phyloP scores from a whole-genome alignment of 2,113 vertebrate genomes.

The Forbesichthys papilliferus region DNA sequence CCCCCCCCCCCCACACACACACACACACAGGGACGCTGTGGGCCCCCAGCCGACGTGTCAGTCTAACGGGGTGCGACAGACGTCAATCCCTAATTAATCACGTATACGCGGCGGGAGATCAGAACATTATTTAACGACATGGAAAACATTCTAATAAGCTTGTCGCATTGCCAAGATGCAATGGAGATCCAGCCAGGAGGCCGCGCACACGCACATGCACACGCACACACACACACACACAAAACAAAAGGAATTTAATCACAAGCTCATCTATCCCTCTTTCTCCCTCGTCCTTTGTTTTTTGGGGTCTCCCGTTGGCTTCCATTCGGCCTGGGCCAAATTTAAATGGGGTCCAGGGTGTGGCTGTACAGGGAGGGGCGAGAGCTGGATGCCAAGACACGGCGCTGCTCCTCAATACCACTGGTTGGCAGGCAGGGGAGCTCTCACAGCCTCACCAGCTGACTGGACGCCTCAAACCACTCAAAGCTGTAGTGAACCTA shows the following conservation, averaged over 20 bases:
- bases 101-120: constrained; percentile 68
- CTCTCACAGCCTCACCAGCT: constrained; percentile 9
- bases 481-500: not conserved
- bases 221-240: constrained; percentile 19
- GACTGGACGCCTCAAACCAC: not conserved
- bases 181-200: constrained; percentile 62
- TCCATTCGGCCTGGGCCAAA: constrained; percentile 41
- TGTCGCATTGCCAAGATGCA: constrained; percentile 70
- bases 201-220: not conserved
- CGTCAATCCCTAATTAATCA: constrained; percentile 78
- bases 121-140: constrained; percentile 78
- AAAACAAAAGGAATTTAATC: constrained; percentile 6
- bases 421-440: constrained; percentile 20
- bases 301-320: constrained; percentile 51
- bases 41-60: constrained; percentile 63
- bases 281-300: constrained; percentile 58
- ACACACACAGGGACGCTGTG: constrained; percentile 33
- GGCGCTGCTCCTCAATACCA: constrained; percentile 29
- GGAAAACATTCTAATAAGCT: constrained; percentile 79
- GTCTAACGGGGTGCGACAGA: constrained; percentile 70
- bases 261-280: not conserved
- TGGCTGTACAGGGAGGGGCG: constrained; percentile 37
- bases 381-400: constrained; percentile 56
- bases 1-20: too few relatives aligned
- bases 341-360: constrained; percentile 56